A percentile compares a stretch with the other conserved stretches of the same genome.
phyloP scores from a whole-genome alignment of 2,113 vertebrate genomes.

The Vanacampus margaritifer region DNA sequence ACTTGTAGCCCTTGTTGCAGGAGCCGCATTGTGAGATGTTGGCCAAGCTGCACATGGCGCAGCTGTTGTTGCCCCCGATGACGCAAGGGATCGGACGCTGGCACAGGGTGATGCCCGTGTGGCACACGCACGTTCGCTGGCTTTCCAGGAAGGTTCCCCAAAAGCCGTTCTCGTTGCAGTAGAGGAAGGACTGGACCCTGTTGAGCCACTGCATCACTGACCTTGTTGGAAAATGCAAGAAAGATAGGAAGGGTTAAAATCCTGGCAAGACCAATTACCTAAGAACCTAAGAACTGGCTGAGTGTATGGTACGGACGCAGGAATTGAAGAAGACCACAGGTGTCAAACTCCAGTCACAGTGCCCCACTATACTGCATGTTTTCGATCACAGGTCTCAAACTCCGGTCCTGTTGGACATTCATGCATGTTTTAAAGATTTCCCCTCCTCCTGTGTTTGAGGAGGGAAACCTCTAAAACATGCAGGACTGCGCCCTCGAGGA shows the following conservation, averaged over 20 bases:
- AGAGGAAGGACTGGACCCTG: constrained; percentile 95
- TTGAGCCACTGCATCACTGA: constrained; percentile 98
- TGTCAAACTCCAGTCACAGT: too few relatives aligned
- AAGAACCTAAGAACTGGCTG: too few relatives aligned
- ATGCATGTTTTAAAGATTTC: too few relatives aligned
- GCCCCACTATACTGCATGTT: too few relatives aligned
- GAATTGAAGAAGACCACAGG: too few relatives aligned
- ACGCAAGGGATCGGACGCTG: constrained; percentile 95
- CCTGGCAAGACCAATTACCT: not conserved
- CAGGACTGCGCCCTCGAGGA: too few relatives aligned
- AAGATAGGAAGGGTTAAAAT: not conserved
- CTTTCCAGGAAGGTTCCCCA: constrained; percentile 98
- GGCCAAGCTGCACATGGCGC: constrained; percentile 99
- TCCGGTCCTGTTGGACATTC: too few relatives aligned
- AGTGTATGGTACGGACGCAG: too few relatives aligned
- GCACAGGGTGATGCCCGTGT: constrained; percentile 89
- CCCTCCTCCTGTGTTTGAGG: too few relatives aligned
- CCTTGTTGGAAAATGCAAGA: constrained; percentile 64
- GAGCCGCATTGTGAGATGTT: constrained; percentile 98
- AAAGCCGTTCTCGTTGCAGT: constrained; percentile 98
- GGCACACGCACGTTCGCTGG: constrained; percentile 93
- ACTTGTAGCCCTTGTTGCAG: constrained; percentile 98
- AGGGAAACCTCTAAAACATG: too few relatives aligned
- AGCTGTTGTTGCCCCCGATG: constrained; percentile 98
- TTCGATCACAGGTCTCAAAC: too few relatives aligned